These are phyloP conservation scores for Cirrhinus mrigala DNA, from an alignment of 2,797 vertebrate genomes.

Conservation along the genomic window DNA sequence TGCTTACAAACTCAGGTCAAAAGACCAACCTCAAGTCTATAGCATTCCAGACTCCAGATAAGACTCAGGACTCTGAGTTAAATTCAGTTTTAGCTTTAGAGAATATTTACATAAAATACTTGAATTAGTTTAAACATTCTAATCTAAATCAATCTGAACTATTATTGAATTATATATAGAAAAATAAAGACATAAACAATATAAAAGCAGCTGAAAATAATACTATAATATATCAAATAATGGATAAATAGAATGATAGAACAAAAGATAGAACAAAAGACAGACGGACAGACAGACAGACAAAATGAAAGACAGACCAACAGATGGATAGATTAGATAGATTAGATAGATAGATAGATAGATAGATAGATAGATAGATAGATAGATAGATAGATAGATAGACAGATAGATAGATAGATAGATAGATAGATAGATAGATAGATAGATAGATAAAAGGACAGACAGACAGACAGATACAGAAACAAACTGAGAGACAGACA, in stretches of 20 bases:
- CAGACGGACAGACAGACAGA: neutral
- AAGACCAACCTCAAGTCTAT: conserved; percentile 9
- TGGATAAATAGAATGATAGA: no score
- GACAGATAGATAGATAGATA: no score
- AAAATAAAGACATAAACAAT: neutral
- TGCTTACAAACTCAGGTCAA: conserved; percentile 10
- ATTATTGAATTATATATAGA: neutral
- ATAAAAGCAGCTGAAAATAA: neutral
- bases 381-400: no score
- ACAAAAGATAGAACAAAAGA: neutral
- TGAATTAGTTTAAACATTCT: neutral
- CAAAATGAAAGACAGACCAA: no score
- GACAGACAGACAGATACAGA: no score
- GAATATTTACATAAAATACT: neutral
- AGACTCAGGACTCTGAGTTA: neutral
- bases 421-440: no score
- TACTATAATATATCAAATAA: neutral
- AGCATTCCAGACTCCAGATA: neutral
- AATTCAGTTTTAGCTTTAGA: conserved; percentile 1
- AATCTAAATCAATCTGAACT: neutral
- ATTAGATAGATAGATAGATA: neutral
- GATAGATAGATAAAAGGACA: no score
- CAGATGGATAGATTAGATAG: no score
- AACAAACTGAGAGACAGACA: no score
- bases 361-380: no score